A percentile compares a stretch with the other conserved stretches of the same genome.
Conservation (phyloP, 64 coral and sea anemone species). For the Stichodactyla mertensii region DNA sequence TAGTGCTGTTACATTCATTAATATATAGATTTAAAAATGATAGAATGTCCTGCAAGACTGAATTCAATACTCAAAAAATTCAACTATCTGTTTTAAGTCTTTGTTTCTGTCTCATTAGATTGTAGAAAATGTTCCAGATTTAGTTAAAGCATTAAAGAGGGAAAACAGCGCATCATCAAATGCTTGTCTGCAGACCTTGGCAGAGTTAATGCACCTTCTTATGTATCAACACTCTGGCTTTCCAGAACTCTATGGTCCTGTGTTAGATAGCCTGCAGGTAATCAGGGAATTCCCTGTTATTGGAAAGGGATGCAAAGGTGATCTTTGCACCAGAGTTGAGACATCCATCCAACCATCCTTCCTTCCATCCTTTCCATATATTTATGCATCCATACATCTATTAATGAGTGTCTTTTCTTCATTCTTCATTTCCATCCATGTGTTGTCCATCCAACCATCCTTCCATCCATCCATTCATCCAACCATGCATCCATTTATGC, state of each 20-base stretch:
- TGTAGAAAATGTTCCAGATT: conserved; percentile 72
- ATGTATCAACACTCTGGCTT: conserved; percentile 89
- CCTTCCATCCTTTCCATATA: too few species aligned
- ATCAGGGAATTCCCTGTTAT: not conserved
- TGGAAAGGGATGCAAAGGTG: too few species aligned
- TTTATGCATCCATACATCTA: too few species aligned
- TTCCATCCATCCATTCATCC: not conserved
- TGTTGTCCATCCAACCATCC: not conserved
- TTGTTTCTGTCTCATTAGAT: conserved; percentile 31
- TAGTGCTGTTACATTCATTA: too few species aligned
- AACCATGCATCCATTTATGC: not conserved
- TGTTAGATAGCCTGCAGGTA: conserved; percentile 77
- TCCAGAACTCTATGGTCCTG: conserved; percentile 74
- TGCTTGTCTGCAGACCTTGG: conserved; percentile 51
- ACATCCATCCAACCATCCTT: too few species aligned
- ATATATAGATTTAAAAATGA: too few species aligned
- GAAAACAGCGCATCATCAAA: conserved; percentile 68
- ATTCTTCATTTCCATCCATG: not conserved
- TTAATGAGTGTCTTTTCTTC: not conserved
- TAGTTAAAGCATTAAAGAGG: conserved; percentile 71
- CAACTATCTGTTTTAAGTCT: too few species aligned
- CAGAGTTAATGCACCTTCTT: conserved; percentile 73
- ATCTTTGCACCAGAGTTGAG: too few species aligned
- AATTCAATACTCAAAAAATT: too few species aligned
- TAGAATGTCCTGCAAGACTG: too few species aligned